These are phyloP conservation scores for Polietes domitor DNA, from an alignment of 2,888 invertebrate species.

Conservation along the genomic window DNA sequence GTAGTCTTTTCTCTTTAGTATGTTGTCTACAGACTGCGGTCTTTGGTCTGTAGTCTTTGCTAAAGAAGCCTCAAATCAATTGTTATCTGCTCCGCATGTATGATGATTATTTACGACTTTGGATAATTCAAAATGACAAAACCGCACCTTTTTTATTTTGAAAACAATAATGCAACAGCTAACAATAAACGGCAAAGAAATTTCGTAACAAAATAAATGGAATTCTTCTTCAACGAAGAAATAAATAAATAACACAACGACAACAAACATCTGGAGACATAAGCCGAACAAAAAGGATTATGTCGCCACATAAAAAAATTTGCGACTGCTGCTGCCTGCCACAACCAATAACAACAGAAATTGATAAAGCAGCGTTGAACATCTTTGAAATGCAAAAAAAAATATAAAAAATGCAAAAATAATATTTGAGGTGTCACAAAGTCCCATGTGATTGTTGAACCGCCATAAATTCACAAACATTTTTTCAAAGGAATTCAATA, in stretches of 20 bases:
- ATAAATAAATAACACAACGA: background rate
- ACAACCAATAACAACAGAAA: background rate
- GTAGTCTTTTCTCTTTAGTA: too few relatives aligned
- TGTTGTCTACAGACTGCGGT: too few relatives aligned
- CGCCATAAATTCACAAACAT: background rate
- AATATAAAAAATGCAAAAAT: background rate
- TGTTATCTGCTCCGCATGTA: background rate
- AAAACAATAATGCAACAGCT: background rate
- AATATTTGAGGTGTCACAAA: background rate
- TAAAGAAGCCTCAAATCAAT: background rate
- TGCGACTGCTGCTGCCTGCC: background rate
- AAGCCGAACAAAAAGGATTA: conserved; percentile 45
- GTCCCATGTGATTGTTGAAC: background rate
- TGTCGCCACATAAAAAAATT: conserved; percentile 42
- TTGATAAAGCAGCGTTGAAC: background rate
- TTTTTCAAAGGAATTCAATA: background rate
- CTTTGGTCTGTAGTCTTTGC: too few relatives aligned
- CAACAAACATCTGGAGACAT: conserved; percentile 13
- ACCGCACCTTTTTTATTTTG: conserved; percentile 1
- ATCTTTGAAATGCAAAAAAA: background rate
- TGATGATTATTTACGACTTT: background rate
- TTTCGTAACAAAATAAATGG: background rate
- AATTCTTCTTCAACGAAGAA: background rate
- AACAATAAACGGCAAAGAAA: background rate
- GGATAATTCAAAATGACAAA: background rate